Conservation (phyloP, 2,888 invertebrate species). For the Perdita meconis region DNA sequence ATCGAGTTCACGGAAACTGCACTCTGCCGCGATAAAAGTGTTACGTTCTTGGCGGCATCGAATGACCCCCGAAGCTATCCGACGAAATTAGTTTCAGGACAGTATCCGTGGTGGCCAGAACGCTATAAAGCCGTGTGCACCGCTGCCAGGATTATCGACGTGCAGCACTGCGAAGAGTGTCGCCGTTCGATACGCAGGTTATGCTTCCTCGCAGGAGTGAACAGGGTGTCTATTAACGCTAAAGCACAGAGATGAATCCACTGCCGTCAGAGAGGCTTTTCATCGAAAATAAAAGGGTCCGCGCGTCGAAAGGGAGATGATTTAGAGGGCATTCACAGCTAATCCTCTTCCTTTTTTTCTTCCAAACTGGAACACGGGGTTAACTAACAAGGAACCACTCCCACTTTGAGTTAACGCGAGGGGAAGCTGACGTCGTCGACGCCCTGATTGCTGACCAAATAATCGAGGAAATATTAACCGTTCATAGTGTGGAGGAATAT, state of each 20-base stretch:
- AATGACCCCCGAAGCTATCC: constrained; percentile 54
- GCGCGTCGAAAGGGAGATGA: background rate
- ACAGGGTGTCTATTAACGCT: constrained; percentile 47
- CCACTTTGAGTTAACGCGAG: background rate
- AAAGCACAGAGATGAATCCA: constrained; percentile 5
- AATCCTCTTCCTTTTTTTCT: background rate
- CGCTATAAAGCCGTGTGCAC: constrained; percentile 52
- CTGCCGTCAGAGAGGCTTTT: background rate
- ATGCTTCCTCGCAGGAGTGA: constrained; percentile 33
- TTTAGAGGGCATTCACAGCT: constrained; percentile 8
- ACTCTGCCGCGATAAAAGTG: constrained; percentile 64
- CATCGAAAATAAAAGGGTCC: constrained; percentile 12
- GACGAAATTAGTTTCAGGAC: constrained; percentile 66
- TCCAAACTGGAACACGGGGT: background rate
- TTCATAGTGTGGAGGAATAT: too few relatives aligned
- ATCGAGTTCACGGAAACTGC: constrained; percentile 29
- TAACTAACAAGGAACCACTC: background rate
- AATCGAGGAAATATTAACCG: too few relatives aligned
- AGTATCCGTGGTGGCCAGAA: constrained; percentile 20
- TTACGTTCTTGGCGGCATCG: constrained; percentile 59
- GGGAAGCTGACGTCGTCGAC: background rate
- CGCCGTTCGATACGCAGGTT: constrained; percentile 64
- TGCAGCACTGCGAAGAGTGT: constrained; percentile 47
- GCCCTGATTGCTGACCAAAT: too few relatives aligned
- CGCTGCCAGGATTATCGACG: constrained; percentile 56